phyloP scores from a whole-genome alignment of 2,888 invertebrate genomes.

The Agrochola lychnidis region DNA sequence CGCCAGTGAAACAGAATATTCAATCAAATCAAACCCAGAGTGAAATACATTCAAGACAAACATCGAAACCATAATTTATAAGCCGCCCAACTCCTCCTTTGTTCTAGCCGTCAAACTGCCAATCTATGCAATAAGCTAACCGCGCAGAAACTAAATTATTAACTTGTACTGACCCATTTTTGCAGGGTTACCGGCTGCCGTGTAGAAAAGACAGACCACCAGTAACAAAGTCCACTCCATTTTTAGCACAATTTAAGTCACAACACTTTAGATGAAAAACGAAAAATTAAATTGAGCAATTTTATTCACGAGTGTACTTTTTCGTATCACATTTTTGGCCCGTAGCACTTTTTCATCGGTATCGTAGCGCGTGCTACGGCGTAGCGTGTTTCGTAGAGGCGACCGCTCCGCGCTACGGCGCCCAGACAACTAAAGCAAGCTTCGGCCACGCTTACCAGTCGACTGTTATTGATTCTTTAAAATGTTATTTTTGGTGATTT shows the following conservation, averaged over 20 bases:
- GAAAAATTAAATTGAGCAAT: conserved; percentile 71
- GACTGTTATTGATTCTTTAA: conserved; percentile 89
- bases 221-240: conserved; percentile 82
- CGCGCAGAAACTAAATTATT: conserved; percentile 80
- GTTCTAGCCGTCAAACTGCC: conserved; percentile 78
- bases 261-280: conserved; percentile 66
- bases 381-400: conserved; percentile 73
- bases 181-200: conserved; percentile 83
- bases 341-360: conserved; percentile 72
- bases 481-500: conserved; percentile 89
- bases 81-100: conserved; percentile 73
- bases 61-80: conserved; percentile 59
- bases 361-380: conserved; percentile 70
- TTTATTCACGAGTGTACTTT: conserved; percentile 69
- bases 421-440: conserved; percentile 85
- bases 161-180: conserved; percentile 88
- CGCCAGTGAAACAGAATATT: conserved; percentile 47
- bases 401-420: conserved; percentile 79
- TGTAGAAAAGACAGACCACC: conserved; percentile 72
- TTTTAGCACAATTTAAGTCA: conserved; percentile 70
- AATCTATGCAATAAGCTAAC: conserved; percentile 77
- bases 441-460: conserved; percentile 77
- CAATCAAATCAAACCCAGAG: conserved; percentile 48
- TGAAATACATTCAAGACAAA: conserved; percentile 64
- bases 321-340: conserved; percentile 78